phyloP scores from a whole-genome alignment of 2,113 vertebrate genomes.

The Sialia sialis region DNA sequence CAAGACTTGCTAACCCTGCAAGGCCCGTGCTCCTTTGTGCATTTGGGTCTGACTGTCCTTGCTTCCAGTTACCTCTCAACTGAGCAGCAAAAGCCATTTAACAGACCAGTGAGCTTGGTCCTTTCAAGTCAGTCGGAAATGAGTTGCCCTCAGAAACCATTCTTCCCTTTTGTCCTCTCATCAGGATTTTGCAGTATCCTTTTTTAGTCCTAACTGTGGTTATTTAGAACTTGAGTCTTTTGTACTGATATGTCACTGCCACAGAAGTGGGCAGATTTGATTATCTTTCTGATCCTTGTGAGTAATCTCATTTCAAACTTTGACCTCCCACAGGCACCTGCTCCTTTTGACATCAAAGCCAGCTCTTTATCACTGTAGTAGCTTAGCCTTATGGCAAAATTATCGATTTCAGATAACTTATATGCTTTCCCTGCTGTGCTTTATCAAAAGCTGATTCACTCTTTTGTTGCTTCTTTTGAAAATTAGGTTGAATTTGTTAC shows the following conservation, averaged over 20 bases:
- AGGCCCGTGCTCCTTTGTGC: not conserved
- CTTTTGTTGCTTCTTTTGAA: constrained; percentile 42
- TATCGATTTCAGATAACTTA: constrained; percentile 54
- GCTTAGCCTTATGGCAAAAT: constrained; percentile 62
- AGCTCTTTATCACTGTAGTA: constrained; percentile 56
- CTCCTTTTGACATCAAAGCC: constrained; percentile 56
- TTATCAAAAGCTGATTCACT: constrained; percentile 34
- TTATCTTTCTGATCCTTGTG: constrained; percentile 65
- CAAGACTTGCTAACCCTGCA: not conserved
- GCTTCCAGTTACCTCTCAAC: not conserved
- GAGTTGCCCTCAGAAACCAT: constrained; percentile 35
- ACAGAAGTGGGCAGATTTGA: constrained; percentile 57
- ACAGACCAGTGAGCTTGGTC: constrained; percentile 29
- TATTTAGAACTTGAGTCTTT: constrained; percentile 56
- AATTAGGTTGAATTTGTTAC: constrained; percentile 56
- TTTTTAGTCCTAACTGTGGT: constrained; percentile 51
- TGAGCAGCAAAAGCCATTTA: constrained; percentile 45
- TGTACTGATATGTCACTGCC: constrained; percentile 53
- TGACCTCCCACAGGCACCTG: constrained; percentile 59
- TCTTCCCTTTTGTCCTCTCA: constrained; percentile 57
- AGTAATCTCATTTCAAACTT: constrained; percentile 62
- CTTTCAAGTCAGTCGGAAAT: constrained; percentile 57
- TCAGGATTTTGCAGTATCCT: constrained; percentile 55
- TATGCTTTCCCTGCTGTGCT: constrained; percentile 24
- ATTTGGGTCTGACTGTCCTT: constrained; percentile 3